Base-by-base conservation (phyloP, 2,797 vertebrate genomes). In the Gymnoscopelus braueri region DNA sequence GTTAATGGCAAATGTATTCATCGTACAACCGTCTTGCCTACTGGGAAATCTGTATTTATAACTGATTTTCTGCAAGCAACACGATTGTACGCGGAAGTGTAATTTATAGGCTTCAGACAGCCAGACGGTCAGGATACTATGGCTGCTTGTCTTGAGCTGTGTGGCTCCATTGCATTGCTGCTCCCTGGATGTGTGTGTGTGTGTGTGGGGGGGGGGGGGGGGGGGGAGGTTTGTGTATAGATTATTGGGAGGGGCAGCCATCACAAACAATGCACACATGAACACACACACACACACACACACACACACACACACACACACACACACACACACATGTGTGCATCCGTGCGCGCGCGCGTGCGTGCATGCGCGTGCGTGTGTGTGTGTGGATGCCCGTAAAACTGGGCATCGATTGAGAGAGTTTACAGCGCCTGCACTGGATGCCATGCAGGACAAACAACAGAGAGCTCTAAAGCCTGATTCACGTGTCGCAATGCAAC, bases 401-500 rank as follows among this genome's bases (percentile, higher is more conserved):
- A 89, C 65, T 4, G 69, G 84, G 83, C 84, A 88, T 89, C 70
- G 80, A 88, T 91, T 84, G 64, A 54, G 67, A 70, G 71, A 79
- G 79, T 82, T 84, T 82, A 84, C 73, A 78, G 65, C 60, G n/a
- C 53, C 51, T 11, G 67, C 75, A 75, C 78, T 44, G 79, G 84
- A 83, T 78, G 72, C 77, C 55, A 52, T 23, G 68, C 73, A 75
- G 74, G 71, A 70, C 77, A 77, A 88, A 84, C 84, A 81, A 81
- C 79, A 77, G 74, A 78, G 77, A 78, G 73, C 84, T 80, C 70
- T 19, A 57, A 54, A 66, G 26, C 26, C 26, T 29, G 26, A 29
- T 29, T 29, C 26, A 29, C 26, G 26, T 2, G 26, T 29, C 26
- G 26, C 26, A 4, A 1, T 29, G 26, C 26, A 29, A 29, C 26